Evolutionary conservation across 2,113 vertebrate genomes (phyloP), one percentile per base, ranked within the genome.

Genomic region (Pygoscelis adeliae): DNA sequence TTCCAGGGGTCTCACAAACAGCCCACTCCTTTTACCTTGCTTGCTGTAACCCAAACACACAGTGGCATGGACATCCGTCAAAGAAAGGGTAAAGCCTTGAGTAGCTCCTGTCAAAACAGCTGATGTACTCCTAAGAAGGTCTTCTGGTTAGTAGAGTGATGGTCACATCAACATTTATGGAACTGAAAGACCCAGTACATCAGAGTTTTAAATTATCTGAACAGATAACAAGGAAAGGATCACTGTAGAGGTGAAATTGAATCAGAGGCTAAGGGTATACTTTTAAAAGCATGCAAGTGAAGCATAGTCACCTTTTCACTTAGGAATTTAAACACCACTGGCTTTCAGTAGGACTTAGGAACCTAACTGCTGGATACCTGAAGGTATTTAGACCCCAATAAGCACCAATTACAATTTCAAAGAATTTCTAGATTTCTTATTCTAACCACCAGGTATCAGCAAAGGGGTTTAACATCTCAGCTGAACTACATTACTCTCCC

Each of bases 11-110:
- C 56, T 53, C 73, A 13, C 11, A 13, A 79, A 50, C 1, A 1
- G 11, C 15, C 34, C 22, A 6, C 47, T 58, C 26, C 34, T 63
- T 27, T 20, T 8, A 29, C 38, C 29, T 11, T 30, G 23, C 58
- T 21, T 76, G 19, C 83, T 30, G 79, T 2, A 42, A 42, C 26
- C 50, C 56, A 36, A 20, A 8, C 40, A n/a, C 16, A 4, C 5
- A 3, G 1, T 3, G 23, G 40, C n/a, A 66, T 1, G 6, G 40
- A 19, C 26, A 38, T 9, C 26, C 20, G 4, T 5, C 11, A 13
- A 11, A 40, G 34, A 25, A 38, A 30, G 34, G 14, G 13, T 13
- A 34, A 71, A 40, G 30, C 55, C 46, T 65, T 14, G 55, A 90
- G 50, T 1, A 66, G 78, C 70, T 83, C 70, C 70, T 67, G 44